Base-by-base conservation (phyloP, 1,140 invertebrate species). In the Bombus superbus region DNA sequence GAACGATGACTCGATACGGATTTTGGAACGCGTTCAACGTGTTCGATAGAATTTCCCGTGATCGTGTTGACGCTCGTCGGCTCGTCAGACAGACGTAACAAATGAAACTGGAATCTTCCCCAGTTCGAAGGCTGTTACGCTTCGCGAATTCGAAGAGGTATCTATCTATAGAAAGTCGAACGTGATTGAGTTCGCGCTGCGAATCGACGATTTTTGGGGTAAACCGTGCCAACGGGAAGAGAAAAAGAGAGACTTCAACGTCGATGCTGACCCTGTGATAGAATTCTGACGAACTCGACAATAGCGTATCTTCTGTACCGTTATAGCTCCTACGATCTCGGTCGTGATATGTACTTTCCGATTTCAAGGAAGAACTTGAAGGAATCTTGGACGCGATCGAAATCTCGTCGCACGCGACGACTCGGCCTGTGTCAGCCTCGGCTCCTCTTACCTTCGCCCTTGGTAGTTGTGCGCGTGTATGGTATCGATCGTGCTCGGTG, bases 401-500 rank as follows among this genome's bases (percentile, higher is more conserved):
- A 76, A 47, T 68, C 62, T 74, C 80, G 40, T 44, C 73, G 69
- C 80, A 62, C 80, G 80, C 80, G 42, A 76, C 42, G 28, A 59
- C 53, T 32, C 6, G 47, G 28, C 18, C 32, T 18, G 38, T 40
- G 10, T 59, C 69, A 71, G 38, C 18, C 6, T 53, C 47, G 4
- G 32, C 11, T 8, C 44, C 38, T 68, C 22, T 59, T 15, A 32
- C 13, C 32, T 38, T 44, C 40, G 22, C 18, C 10, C 57, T 11
- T 9, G 64, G 59, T n/a, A 62, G 28, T 25, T 66, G 64, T 28
- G 40, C 53, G 18, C 32, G 75, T 64, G 62, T 42, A 69, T 42
- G 81, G 62, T 84, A 84, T 84, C 83, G 83, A 84, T 84, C 83
- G 76, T 22, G n/a, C 44, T 38, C n/a, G 81, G 42, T 18, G 25